phyloP scores from a whole-genome alignment of 2,797 vertebrate species.

The Merluccius polli region DNA sequence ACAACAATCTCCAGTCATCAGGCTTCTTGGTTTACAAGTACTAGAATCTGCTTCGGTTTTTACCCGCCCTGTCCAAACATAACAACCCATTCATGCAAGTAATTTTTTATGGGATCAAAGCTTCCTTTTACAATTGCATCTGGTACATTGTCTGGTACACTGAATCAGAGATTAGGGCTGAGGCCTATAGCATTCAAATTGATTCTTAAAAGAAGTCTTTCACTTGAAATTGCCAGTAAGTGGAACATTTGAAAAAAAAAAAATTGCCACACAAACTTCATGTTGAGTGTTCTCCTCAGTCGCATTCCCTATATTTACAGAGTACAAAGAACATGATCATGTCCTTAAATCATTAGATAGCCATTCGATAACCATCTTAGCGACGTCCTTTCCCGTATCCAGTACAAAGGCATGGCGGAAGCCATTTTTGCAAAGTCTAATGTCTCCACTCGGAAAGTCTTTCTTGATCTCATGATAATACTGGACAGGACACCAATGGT shows the following conservation, averaged over 20 bases:
- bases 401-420: constrained; percentile 85
- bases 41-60: not conserved
- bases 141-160: too few species aligned
- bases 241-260: too few species aligned
- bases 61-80: not conserved
- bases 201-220: too few species aligned
- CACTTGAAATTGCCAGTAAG: too few species aligned
- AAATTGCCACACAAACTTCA: too few species aligned
- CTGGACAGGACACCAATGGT: constrained; percentile 85
- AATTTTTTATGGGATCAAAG: not conserved
- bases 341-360: constrained; percentile 66
- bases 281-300: too few species aligned
- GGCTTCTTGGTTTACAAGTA: not conserved
- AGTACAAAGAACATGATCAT: constrained; percentile 19
- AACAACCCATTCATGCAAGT: not conserved
- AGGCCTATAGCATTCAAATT: too few species aligned
- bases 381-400: constrained; percentile 76
- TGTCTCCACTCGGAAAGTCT: constrained; percentile 85
- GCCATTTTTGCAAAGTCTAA: constrained; percentile 83
- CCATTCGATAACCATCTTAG: constrained; percentile 80
- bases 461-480: constrained; percentile 87
- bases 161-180: too few species aligned
- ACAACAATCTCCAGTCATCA: not conserved
- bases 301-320: not conserved
- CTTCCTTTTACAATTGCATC: too few species aligned